Evolutionary conservation across 1,140 invertebrate species (phyloP).

Genomic region (Drosophila trapezifrons): DNA sequence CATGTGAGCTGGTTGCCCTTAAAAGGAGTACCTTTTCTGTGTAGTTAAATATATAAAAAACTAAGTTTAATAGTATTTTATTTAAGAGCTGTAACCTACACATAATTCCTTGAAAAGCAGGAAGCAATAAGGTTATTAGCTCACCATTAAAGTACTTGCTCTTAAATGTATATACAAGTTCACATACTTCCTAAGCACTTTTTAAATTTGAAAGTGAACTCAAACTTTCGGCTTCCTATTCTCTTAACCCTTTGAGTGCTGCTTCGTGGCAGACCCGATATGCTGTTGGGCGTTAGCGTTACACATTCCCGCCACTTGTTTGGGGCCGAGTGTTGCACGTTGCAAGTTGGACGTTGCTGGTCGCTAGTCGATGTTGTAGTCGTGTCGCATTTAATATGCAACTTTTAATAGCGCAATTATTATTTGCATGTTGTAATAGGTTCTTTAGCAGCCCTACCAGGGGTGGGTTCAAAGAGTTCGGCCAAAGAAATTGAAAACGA

Average conservation of each 20-base stretch:
- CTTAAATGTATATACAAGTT: too few relatives aligned
- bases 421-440: constrained; percentile 79
- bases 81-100: too few relatives aligned
- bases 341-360: constrained; percentile 27
- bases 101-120: too few relatives aligned
- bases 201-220: constrained; percentile 3
- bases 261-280: constrained; percentile 26
- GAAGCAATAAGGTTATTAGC: too few relatives aligned
- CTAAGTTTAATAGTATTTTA: background rate
- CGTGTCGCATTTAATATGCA: constrained; percentile 81
- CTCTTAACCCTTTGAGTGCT: background rate
- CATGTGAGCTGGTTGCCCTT: background rate
- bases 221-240: constrained; percentile 4
- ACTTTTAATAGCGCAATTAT: constrained; percentile 82
- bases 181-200: too few relatives aligned
- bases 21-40: background rate
- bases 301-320: constrained; percentile 69
- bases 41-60: background rate
- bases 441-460: constrained; percentile 22
- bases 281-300: constrained; percentile 45
- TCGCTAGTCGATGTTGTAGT: constrained; percentile 39
- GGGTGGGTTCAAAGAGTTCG: constrained; percentile 19
- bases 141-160: too few relatives aligned
- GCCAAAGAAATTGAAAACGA: constrained; percentile 15
- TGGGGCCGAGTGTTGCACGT: constrained; percentile 21